These are phyloP conservation scores for Phoeniculus purpureus DNA, from an alignment of 2,797 vertebrate species.

Conservation along the genomic window DNA sequence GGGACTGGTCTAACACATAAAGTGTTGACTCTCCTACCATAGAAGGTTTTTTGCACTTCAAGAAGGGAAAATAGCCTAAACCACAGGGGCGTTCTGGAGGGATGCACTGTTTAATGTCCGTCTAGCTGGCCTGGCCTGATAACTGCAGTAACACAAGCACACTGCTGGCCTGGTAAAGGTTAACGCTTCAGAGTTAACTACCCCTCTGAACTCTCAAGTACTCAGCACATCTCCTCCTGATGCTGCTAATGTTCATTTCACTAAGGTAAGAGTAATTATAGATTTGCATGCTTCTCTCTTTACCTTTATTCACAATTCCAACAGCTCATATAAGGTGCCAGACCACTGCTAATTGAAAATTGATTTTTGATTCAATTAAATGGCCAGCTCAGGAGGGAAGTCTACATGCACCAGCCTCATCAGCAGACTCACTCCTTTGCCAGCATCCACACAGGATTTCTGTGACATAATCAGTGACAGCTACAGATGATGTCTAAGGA, in stretches of 20 bases:
- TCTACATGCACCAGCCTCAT: background rate
- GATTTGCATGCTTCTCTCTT: constrained; percentile 60
- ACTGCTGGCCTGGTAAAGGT: background rate
- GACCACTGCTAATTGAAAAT: constrained; percentile 77
- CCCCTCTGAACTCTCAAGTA: background rate
- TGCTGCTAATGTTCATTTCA: constrained; percentile 37
- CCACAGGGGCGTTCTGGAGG: background rate
- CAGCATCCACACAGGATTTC: constrained; percentile 16
- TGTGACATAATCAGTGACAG: background rate
- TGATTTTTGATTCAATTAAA: constrained; percentile 77
- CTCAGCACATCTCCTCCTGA: background rate
- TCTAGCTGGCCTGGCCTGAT: background rate
- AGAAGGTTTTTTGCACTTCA: background rate
- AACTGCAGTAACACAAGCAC: background rate
- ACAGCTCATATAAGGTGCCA: constrained; percentile 61
- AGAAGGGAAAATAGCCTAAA: background rate
- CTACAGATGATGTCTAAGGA: background rate
- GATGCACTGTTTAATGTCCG: background rate
- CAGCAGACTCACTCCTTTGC: background rate
- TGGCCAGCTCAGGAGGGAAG: constrained; percentile 14
- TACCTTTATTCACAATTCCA: constrained; percentile 64
- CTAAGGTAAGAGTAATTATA: constrained; percentile 60
- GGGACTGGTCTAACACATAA: background rate
- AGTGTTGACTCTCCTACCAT: background rate
- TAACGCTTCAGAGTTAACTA: background rate